Conservation (phyloP, 2,113 vertebrate species). For the Dendropsophus ebraccatus region DNA sequence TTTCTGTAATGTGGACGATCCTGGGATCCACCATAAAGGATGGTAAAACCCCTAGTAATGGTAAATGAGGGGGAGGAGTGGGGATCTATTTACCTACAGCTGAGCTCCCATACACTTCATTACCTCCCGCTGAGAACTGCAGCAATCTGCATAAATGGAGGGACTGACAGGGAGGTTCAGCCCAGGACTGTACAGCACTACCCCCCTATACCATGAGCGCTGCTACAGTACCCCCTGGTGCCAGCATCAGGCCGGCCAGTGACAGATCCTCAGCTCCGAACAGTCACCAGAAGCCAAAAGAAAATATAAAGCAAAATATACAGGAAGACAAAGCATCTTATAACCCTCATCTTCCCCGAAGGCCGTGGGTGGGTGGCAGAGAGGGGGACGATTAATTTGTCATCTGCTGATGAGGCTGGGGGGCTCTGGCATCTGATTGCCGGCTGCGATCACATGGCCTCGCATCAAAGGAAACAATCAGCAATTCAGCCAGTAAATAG, state of each 20-base stretch:
- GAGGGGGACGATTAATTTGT: slow-evolving; percentile 31
- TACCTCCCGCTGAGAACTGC: background rate
- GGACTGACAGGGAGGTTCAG: no score
- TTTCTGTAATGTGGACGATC: background rate
- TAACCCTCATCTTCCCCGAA: slow-evolving; percentile 7
- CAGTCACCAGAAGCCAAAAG: no score
- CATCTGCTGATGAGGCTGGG: slow-evolving; percentile 21
- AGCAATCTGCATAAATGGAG: background rate
- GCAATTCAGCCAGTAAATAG: slow-evolving; percentile 59
- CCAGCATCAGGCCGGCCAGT: no score
- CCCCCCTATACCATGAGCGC: no score
- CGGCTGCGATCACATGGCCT: slow-evolving; percentile 58
- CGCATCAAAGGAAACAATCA: slow-evolving; percentile 63
- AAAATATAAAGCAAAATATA: no score
- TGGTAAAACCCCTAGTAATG: background rate
- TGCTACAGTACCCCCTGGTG: no score
- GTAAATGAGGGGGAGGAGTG: background rate
- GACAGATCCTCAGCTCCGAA: background rate
- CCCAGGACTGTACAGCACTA: no score
- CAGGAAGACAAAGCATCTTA: background rate
- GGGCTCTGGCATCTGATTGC: slow-evolving; percentile 60
- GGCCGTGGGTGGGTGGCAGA: background rate
- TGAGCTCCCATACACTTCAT: background rate
- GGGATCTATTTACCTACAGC: background rate
- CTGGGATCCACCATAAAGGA: background rate